phyloP scores from a whole-genome alignment of 2,888 invertebrate species.

The Hyposoter dolosus region DNA sequence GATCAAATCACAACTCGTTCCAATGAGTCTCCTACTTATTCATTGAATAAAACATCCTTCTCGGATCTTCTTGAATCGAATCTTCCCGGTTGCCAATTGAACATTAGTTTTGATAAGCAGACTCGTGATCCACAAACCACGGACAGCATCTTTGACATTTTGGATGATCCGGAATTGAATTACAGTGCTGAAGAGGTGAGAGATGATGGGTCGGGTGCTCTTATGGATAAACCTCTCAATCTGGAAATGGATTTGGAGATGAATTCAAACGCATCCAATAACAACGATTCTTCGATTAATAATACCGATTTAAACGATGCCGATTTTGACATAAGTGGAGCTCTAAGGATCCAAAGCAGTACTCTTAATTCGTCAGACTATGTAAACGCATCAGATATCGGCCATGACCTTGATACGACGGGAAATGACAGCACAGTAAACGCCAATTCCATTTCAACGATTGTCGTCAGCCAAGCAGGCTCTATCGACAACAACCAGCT shows the following conservation, averaged over 20 bases:
- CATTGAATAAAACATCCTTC: neutral
- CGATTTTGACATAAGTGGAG: neutral
- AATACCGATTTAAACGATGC: neutral
- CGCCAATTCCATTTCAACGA: neutral
- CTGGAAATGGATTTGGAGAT: neutral
- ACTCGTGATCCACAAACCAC: neutral
- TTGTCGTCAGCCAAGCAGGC: neutral
- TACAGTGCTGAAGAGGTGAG: slow-evolving; percentile 8
- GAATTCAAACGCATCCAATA: neutral
- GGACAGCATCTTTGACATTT: neutral
- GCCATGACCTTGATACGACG: neutral
- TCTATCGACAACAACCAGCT: slow-evolving; percentile 2
- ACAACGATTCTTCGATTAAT: neutral
- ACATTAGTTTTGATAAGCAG: neutral
- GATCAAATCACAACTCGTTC: neutral
- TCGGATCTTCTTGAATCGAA: neutral
- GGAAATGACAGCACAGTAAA: neutral
- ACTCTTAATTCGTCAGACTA: slow-evolving; percentile 10
- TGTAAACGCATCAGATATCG: neutral
- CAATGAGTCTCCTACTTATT: neutral
- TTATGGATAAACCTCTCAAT: neutral
- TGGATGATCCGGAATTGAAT: slow-evolving; percentile 16
- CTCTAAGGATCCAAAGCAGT: neutral
- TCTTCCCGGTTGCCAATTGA: neutral
- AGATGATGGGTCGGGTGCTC: neutral